Conservation (phyloP, 2,888 invertebrate species). For the Leptarthrus brevirostris region DNA sequence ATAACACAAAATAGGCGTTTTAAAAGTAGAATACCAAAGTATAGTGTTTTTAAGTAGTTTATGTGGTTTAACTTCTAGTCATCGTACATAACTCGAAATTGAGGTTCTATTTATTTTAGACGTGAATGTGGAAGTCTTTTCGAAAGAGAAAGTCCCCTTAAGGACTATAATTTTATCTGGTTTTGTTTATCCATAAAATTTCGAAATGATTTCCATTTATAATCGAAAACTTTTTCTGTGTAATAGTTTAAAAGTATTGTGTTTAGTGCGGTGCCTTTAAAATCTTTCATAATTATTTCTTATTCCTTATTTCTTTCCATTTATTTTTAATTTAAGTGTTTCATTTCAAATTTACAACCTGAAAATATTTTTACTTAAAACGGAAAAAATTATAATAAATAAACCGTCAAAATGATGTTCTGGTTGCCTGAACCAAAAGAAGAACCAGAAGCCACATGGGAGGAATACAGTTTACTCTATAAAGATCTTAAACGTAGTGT, state of each 20-base stretch:
- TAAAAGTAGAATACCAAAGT: not conserved
- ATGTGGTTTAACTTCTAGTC: not conserved
- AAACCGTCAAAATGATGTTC: slow-evolving; percentile 62
- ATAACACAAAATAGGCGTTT: not conserved
- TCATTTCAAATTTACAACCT: slow-evolving; percentile 31
- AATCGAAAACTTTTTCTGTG: not conserved
- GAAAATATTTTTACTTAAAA: slow-evolving; percentile 28
- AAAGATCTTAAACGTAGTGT: slow-evolving; percentile 65
- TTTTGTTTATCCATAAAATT: not conserved
- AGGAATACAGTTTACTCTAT: slow-evolving; percentile 66
- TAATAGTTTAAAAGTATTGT: not conserved
- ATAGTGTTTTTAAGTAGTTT: slow-evolving; percentile 10
- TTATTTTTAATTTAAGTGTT: slow-evolving; percentile 48
- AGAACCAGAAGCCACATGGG: slow-evolving; percentile 69
- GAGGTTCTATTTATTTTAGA: slow-evolving; percentile 18
- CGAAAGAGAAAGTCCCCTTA: too few relatives aligned
- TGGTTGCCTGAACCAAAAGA: slow-evolving; percentile 63
- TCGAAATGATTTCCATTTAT: not conserved
- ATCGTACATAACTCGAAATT: not conserved
- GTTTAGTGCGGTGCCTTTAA: not conserved
- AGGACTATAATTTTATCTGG: too few relatives aligned
- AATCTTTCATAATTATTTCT: not conserved
- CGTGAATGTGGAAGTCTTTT: slow-evolving; percentile 10
- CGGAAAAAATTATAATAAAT: slow-evolving; percentile 23
- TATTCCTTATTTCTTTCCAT: not conserved